Evolutionary conservation across 2,888 invertebrate genomes (phyloP).

Genomic region (Chaetogeoica ovagalla): DNA sequence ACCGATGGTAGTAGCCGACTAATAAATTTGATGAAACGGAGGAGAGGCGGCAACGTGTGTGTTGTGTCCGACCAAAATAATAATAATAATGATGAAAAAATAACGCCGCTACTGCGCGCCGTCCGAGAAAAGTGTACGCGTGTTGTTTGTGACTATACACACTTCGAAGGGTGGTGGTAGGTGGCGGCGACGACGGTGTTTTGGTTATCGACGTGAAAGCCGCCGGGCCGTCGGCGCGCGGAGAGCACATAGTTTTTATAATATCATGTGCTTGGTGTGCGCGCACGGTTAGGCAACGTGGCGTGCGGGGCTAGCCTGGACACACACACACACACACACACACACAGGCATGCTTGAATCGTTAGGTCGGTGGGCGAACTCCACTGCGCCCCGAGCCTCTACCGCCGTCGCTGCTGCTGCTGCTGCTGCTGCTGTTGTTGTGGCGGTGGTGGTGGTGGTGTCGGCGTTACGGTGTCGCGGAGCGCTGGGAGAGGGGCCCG

Average conservation of each 20-base stretch:
- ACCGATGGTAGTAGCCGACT: too few species aligned
- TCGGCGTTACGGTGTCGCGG: slow-evolving; percentile 1
- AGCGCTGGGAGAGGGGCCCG: slow-evolving; percentile 20
- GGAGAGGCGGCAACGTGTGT: too few species aligned
- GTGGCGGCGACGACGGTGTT: not conserved
- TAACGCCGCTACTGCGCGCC: too few species aligned
- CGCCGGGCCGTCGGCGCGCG: slow-evolving; percentile 1
- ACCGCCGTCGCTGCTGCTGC: not conserved
- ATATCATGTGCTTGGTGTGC: slow-evolving; percentile 33
- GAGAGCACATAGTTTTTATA: slow-evolving; percentile 32
- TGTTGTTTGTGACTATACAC: not conserved
- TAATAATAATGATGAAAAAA: not conserved
- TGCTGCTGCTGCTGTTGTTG: too few species aligned
- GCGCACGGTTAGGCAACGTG: slow-evolving; percentile 57
- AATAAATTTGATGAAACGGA: not conserved
- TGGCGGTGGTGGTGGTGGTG: not conserved
- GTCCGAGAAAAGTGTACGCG: not conserved
- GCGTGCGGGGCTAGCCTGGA: slow-evolving; percentile 53
- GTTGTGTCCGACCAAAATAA: not conserved
- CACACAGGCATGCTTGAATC: slow-evolving; percentile 39
- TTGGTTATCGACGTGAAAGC: slow-evolving; percentile 41
- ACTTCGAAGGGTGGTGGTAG: not conserved
- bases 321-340: slow-evolving; percentile 1
- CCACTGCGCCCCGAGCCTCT: slow-evolving; percentile 47
- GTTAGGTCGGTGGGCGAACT: slow-evolving; percentile 53